Evolutionary conservation across 2,113 vertebrate species (phyloP).

Genomic region (Tympanuchus pallidicinctus): DNA sequence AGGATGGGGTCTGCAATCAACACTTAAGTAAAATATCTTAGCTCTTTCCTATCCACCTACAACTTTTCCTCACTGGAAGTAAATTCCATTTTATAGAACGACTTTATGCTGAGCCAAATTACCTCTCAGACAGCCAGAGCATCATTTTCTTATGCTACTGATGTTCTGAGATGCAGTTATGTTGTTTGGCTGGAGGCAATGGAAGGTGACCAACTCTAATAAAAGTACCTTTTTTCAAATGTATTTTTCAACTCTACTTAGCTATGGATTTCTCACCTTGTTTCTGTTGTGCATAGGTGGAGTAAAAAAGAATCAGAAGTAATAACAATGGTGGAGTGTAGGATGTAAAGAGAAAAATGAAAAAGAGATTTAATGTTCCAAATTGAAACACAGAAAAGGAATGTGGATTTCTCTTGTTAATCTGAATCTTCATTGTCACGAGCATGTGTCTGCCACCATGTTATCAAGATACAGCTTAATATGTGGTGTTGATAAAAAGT

Average conservation of each 20-base stretch:
- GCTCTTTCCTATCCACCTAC: slow-evolving; percentile 6
- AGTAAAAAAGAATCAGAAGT: neutral
- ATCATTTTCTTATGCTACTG: neutral
- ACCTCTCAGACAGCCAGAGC: neutral
- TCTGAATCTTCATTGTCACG: neutral
- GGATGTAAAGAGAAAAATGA: neutral
- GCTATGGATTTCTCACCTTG: neutral
- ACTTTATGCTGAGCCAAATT: neutral
- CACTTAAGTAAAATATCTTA: neutral
- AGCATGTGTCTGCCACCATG: neutral
- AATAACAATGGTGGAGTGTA: accelerated
- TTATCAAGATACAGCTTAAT: neutral
- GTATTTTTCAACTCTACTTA: neutral
- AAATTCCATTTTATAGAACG: slow-evolving; percentile 8
- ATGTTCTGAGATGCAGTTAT: neutral
- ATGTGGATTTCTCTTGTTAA: neutral
- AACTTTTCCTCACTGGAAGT: slow-evolving; percentile 9
- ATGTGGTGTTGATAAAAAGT: neutral
- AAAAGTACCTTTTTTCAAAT: neutral
- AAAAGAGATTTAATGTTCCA: neutral
- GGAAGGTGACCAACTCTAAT: neutral
- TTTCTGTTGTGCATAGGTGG: neutral
- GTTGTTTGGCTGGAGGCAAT: neutral
- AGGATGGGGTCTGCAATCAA: slow-evolving; percentile 30
- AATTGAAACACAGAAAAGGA: neutral